These are phyloP conservation scores for Masticophis lateralis DNA, from an alignment of 2,797 vertebrate species.

Conservation along the genomic window DNA sequence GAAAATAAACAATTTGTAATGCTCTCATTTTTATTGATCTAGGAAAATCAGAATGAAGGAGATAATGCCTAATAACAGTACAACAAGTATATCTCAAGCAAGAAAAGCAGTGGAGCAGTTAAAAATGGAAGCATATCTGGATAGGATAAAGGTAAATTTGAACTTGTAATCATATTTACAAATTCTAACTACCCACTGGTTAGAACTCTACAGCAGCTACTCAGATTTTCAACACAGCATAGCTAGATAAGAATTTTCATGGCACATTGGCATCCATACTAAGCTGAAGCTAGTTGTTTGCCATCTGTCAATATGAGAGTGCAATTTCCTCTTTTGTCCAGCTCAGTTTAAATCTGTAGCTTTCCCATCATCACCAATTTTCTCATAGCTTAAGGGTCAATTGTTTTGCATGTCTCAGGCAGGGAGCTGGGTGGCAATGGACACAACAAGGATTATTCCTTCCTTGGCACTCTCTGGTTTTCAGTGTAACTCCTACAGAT, in stretches of 20 bases:
- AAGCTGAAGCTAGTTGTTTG: neutral
- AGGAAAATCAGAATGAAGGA: slow-evolving; percentile 85
- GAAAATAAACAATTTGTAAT: neutral
- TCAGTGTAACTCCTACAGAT: neutral
- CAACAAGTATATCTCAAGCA: slow-evolving; percentile 94
- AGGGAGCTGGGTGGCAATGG: neutral
- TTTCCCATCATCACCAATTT: neutral
- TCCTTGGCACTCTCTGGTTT: neutral
- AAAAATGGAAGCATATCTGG: slow-evolving; percentile 99
- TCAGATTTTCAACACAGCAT: neutral
- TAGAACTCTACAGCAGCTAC: neutral
- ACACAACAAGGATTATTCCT: neutral
- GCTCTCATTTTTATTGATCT: slow-evolving; percentile 30
- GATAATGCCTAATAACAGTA: slow-evolving; percentile 87
- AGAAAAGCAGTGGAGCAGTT: slow-evolving; percentile 96
- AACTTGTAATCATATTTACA: slow-evolving; percentile 5
- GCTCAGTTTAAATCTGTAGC: neutral
- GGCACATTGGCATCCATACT: neutral
- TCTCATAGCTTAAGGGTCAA: neutral
- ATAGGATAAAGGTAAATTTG: slow-evolving; percentile 90
- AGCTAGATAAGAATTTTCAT: neutral
- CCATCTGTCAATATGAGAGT: neutral
- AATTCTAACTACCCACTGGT: neutral
- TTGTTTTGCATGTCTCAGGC: neutral
- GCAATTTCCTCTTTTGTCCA: neutral